phyloP scores from a whole-genome alignment of 2,888 invertebrate species.

The Iphiclides podalirius region DNA sequence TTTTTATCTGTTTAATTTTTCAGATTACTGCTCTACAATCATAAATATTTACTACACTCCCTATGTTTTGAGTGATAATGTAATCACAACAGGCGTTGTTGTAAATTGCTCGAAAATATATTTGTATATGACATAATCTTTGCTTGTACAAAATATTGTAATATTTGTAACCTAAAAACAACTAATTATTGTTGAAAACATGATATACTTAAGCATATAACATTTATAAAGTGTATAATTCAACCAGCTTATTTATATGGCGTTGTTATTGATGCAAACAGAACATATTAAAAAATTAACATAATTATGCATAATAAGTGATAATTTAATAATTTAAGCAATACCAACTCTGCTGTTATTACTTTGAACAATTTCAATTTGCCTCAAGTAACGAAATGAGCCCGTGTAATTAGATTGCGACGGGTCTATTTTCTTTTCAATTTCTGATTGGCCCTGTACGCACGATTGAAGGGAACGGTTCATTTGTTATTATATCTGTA shows the following conservation, averaged over 20 bases:
- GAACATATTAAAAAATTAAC: too few species aligned
- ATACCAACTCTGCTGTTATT: background rate
- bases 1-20: slow-evolving; percentile 3
- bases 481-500: slow-evolving; percentile 18
- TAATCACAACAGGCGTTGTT: background rate
- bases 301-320: too few species aligned
- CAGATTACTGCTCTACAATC: background rate
- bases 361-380: background rate
- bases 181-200: too few species aligned
- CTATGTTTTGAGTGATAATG: background rate
- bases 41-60: background rate
- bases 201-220: too few species aligned
- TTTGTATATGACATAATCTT: too few species aligned
- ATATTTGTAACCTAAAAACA: too few species aligned
- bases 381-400: background rate
- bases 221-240: too few species aligned
- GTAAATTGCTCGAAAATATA: too few species aligned
- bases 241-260: background rate
- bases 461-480: slow-evolving; percentile 10
- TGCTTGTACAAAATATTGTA: too few species aligned
- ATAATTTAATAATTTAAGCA: too few species aligned
- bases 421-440: slow-evolving; percentile 15
- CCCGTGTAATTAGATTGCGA: slow-evolving; percentile 12
- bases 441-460: slow-evolving; percentile 11
- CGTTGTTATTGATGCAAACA: background rate